Percentiles rank a stretch among this genome's conserved stretches.
phyloP scores from a whole-genome alignment of 2,888 invertebrate species.

The Caenorhabditis panamensis region DNA sequence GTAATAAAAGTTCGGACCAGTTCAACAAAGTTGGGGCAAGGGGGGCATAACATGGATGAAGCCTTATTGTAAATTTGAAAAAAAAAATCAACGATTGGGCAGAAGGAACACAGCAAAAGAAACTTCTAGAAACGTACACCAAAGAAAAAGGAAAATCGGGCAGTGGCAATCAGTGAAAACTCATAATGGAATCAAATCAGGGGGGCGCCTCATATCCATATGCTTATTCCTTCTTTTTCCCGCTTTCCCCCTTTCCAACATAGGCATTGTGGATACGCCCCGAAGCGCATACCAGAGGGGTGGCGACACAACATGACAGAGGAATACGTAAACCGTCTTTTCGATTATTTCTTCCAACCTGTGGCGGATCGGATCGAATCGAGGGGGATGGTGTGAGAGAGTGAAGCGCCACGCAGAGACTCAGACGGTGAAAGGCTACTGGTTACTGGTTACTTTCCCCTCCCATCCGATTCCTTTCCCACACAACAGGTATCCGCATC shows the following conservation, averaged over 20 bases:
- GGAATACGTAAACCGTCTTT: slow-evolving; percentile 13
- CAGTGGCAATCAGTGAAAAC: no score
- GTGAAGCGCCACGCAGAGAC: neutral
- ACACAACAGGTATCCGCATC: slow-evolving; percentile 1
- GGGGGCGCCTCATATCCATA: neutral
- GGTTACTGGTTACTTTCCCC: neutral
- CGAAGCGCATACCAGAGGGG: slow-evolving; percentile 29
- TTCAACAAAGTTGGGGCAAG: no score
- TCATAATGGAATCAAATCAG: neutral
- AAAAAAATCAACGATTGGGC: neutral
- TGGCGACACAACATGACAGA: neutral
- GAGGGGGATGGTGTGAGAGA: neutral
- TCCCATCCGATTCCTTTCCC: neutral
- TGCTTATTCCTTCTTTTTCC: slow-evolving; percentile 1
- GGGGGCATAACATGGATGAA: no score
- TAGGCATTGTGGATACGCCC: slow-evolving; percentile 22
- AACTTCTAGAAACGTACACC: neutral
- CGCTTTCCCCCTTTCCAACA: neutral
- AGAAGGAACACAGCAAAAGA: neutral
- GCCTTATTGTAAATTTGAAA: no score
- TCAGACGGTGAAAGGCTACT: neutral
- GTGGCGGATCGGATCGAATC: slow-evolving; percentile 8
- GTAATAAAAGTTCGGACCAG: no score
- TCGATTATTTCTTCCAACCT: slow-evolving; percentile 14
- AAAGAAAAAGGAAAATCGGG: neutral